Percentiles rank a stretch among this genome's conserved stretches.
Evolutionary conservation across 2,888 invertebrate species (phyloP).

Genomic region (Napeogenes inachia): DNA sequence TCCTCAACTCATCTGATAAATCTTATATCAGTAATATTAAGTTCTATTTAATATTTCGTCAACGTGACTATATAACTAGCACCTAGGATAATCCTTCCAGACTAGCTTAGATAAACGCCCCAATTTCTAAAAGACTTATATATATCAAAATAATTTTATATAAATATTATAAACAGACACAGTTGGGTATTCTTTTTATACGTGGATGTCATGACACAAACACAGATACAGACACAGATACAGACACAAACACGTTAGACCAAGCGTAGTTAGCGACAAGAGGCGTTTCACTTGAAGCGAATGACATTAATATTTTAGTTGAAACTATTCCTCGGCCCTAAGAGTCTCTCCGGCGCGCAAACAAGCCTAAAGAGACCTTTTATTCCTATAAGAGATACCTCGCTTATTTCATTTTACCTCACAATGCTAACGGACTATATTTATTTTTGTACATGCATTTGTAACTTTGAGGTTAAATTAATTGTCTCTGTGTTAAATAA

Average conservation of each 20-base stretch:
- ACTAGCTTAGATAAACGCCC: too few relatives aligned
- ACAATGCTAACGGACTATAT: conserved; percentile 24
- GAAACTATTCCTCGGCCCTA: conserved; percentile 36
- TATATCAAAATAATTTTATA: too few relatives aligned
- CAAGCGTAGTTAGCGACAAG: conserved; percentile 18
- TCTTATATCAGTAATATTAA: conserved; percentile 8
- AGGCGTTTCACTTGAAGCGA: conserved; percentile 16
- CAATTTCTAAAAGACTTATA: too few relatives aligned
- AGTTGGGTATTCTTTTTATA: background rate
- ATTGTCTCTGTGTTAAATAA: too few relatives aligned
- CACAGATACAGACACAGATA: background rate
- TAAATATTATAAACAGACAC: too few relatives aligned
- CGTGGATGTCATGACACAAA: background rate
- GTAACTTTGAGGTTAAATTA: too few relatives aligned
- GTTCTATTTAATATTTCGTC: background rate
- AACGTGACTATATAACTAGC: too few relatives aligned
- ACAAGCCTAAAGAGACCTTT: conserved; percentile 50
- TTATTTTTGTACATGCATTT: background rate
- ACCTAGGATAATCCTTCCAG: too few relatives aligned
- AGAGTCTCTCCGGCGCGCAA: conserved; percentile 43
- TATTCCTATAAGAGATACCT: conserved; percentile 42
- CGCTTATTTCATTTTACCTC: conserved; percentile 34
- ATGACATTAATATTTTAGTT: conserved; percentile 35
- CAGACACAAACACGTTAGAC: background rate
- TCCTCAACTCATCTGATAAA: conserved; percentile 10